A percentile compares a stretch with the other conserved stretches of the same genome.
Evolutionary conservation across 2,113 vertebrate genomes (phyloP).

Genomic region (Tiliqua scincoides): DNA sequence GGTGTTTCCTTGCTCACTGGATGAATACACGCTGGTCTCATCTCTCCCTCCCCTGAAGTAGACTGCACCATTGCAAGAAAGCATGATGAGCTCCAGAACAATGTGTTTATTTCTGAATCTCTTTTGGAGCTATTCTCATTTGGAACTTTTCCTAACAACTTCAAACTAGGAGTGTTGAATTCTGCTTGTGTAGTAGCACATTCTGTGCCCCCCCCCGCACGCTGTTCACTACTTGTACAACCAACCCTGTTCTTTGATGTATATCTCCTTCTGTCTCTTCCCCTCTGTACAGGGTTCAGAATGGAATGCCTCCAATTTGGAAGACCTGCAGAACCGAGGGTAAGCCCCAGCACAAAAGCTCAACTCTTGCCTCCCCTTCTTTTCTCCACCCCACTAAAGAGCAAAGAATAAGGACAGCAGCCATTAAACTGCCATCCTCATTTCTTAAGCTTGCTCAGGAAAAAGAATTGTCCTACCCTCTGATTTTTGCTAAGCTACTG

Average conservation of each 20-base stretch:
- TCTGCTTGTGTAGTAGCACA: not conserved
- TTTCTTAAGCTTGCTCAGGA: not conserved
- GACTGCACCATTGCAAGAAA: not conserved
- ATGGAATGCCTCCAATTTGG: conserved; percentile 98
- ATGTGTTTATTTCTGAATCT: not conserved
- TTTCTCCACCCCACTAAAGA: not conserved
- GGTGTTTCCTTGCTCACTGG: not conserved
- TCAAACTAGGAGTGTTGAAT: not conserved
- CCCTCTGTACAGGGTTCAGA: conserved; percentile 87
- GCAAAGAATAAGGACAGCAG: not conserved
- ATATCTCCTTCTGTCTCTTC: conserved; percentile 28
- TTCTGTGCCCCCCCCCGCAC: too few species aligned
- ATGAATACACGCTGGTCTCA: not conserved
- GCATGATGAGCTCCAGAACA: not conserved
- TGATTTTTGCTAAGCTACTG: conserved; percentile 2
- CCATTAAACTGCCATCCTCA: too few species aligned
- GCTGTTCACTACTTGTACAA: not conserved
- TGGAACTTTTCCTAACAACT: not conserved
- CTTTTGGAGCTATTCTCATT: too few species aligned
- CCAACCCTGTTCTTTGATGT: conserved; percentile 32
- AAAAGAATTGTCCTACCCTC: not conserved
- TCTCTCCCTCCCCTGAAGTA: not conserved
- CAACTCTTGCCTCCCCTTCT: too few species aligned
- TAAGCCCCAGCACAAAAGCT: conserved; percentile 70
- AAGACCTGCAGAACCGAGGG: conserved; percentile 97